Evolutionary conservation across 2,113 vertebrate genomes (phyloP).

Genomic region (Eulemur macaco): DNA sequence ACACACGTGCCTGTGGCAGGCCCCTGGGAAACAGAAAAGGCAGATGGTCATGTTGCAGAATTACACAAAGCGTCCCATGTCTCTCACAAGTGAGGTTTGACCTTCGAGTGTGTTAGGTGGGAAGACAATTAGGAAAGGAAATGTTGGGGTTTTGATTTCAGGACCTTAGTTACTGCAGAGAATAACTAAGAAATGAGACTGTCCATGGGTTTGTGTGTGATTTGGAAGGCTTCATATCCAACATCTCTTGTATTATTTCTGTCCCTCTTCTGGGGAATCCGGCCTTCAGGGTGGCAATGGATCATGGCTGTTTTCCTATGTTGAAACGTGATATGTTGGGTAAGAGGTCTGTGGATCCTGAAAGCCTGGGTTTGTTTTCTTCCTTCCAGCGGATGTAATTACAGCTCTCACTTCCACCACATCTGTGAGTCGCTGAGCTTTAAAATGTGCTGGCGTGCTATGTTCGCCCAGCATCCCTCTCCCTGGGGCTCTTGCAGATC

Average conservation of each 20-base stretch:
- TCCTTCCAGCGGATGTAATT: slow-evolving; percentile 9
- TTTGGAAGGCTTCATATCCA: accelerated
- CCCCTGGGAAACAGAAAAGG: neutral
- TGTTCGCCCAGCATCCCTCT: neutral
- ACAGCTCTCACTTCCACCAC: neutral
- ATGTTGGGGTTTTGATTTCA: neutral
- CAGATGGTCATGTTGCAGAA: neutral
- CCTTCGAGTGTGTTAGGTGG: neutral
- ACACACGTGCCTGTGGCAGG: neutral
- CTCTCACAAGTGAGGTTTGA: neutral
- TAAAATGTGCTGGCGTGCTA: neutral
- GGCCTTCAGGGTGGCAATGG: neutral
- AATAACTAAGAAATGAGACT: neutral
- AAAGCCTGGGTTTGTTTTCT: neutral
- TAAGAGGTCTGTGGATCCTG: neutral
- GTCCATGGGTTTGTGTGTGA: accelerated
- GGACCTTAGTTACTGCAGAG: neutral
- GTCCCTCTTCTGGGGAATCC: neutral
- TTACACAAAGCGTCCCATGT: too few species aligned
- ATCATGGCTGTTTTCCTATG: neutral
- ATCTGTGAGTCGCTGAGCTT: slow-evolving; percentile 1
- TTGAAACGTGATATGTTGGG: neutral
- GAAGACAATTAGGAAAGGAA: neutral
- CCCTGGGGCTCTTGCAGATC: slow-evolving; percentile 20
- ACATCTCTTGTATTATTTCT: neutral